Evolutionary conservation across 2,888 invertebrate genomes (phyloP), one percentile per base, ranked within the genome.

Genomic region (Harpalus rufipes): DNA sequence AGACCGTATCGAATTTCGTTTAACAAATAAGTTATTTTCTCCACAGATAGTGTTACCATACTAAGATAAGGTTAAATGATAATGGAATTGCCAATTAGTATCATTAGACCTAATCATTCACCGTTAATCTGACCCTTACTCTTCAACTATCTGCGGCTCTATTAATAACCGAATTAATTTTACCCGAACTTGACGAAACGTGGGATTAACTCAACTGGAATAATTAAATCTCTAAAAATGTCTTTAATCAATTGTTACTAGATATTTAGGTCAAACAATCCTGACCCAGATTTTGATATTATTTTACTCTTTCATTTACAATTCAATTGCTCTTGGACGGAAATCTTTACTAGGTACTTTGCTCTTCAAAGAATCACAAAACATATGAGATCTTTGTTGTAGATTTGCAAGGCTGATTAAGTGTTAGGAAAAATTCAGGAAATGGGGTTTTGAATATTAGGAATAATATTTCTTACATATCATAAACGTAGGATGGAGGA

Each of bases 1-100:
- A 12, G 12, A 14, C 14, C 68, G 68, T 78, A 78, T 78, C 78
- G 51, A 32, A 56, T 78, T 32, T 58, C 78, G 58, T 51, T 78
- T 78, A 78, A 18, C 56, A 58, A 32, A 78, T 78, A 78, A 78
- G 78, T 78, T 78, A 78, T 78, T 78, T 78, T 56, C 56, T 78
- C 56, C n/a, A 12, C 39, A 39, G 78, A 78, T 78, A 78, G 18
- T 78, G 78, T 78, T 78, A 51, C 78, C 12, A 25, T 14, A 25
- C 78, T 56, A 21, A 78, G 78, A 78, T 78, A 58, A 78, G 78
- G 78, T 63, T 78, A 78, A 78, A 58, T 78, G 78, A 78, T 78
- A 78, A 78, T 78, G 58, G 78, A 61, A 61, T 80, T 63, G 81
- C 63, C 81, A 81, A 81, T 81, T 81, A 81, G 44, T 21, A 81